Percentiles rank a stretch among this genome's conserved stretches.
phyloP scores from a whole-genome alignment of 1,140 invertebrate genomes.

The Nylanderia fulva region DNA sequence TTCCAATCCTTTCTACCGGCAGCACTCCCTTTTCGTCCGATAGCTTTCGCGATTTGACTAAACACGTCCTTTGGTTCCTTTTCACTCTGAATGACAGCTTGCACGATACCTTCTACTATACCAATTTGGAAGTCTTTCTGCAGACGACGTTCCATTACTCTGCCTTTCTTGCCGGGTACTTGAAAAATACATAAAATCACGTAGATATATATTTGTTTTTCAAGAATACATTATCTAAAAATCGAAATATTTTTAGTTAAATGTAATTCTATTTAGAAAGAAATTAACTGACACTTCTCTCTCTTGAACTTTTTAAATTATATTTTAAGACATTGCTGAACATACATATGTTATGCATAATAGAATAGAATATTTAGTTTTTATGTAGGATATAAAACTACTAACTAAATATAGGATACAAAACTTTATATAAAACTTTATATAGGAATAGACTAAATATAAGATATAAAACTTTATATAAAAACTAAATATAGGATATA shows the following conservation, averaged over 20 bases:
- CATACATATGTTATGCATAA: too few relatives aligned
- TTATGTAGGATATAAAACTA: too few relatives aligned
- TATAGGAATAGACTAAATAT: too few relatives aligned
- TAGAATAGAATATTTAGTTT: too few relatives aligned
- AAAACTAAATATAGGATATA: too few relatives aligned
- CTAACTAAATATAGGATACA: too few relatives aligned
- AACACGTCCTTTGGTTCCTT: conserved; percentile 92
- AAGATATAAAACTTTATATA: too few relatives aligned
- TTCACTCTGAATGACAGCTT: conserved; percentile 89
- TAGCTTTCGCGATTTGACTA: conserved; percentile 91
- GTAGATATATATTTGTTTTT: not conserved
- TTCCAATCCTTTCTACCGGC: conserved; percentile 94
- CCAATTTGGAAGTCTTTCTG: conserved; percentile 97
- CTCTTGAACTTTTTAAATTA: not conserved
- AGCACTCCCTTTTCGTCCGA: conserved; percentile 88
- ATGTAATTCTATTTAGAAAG: not conserved
- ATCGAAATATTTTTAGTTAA: not conserved
- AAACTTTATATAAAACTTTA: too few relatives aligned
- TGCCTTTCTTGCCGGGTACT: conserved; percentile 93
- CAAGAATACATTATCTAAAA: not conserved
- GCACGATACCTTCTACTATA: conserved; percentile 93
- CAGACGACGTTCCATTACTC: conserved; percentile 93
- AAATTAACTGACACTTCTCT: not conserved
- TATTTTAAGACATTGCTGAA: not conserved
- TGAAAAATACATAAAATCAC: conserved; percentile 21